A percentile compares a stretch with the other conserved stretches of the same genome.
These are phyloP conservation scores for Scomberomorus guttatus DNA, from an alignment of 2,797 vertebrate species.

Conservation along the genomic window DNA sequence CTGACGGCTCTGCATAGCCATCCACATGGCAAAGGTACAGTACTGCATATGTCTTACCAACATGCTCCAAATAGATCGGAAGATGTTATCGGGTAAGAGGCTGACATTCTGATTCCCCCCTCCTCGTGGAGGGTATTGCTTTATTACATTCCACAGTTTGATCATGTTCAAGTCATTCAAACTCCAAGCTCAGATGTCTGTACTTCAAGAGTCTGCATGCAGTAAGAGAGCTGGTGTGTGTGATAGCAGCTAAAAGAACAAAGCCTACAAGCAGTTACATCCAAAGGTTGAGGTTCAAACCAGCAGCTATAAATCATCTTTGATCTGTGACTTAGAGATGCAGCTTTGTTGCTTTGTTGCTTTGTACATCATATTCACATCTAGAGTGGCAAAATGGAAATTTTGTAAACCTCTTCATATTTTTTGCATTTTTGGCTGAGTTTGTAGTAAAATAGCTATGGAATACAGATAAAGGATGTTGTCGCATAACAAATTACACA, in stretches of 20 bases:
- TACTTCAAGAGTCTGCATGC: conserved; percentile 77
- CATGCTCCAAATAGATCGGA: conserved; percentile 64
- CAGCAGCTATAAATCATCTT: conserved; percentile 69
- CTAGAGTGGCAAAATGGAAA: conserved; percentile 75
- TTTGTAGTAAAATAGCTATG: conserved; percentile 79
- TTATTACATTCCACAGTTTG: conserved; percentile 78
- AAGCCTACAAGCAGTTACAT: conserved; percentile 76
- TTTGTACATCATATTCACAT: conserved; percentile 62
- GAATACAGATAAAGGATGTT: conserved; percentile 76
- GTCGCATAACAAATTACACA: conserved; percentile 62
- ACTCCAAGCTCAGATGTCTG: conserved; percentile 64
- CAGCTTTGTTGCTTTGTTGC: conserved; percentile 44
- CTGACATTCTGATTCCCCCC: conserved; percentile 60
- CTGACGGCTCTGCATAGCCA: conserved; percentile 65
- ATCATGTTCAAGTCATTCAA: conserved; percentile 72
- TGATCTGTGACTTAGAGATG: conserved; percentile 58
- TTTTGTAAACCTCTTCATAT: conserved; percentile 78
- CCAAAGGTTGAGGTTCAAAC: conserved; percentile 71
- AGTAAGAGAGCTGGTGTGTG: conserved; percentile 73
- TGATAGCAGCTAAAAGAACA: conserved; percentile 71
- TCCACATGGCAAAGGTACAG: conserved; percentile 67
- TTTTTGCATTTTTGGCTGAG: conserved; percentile 79
- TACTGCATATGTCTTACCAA: conserved; percentile 62
- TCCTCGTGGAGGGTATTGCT: conserved; percentile 66
- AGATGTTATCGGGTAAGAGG: conserved; percentile 50